Percentiles rank a stretch among this genome's conserved stretches.
Evolutionary conservation across 2,888 invertebrate species (phyloP).

Genomic region (Mamestra brassicae): DNA sequence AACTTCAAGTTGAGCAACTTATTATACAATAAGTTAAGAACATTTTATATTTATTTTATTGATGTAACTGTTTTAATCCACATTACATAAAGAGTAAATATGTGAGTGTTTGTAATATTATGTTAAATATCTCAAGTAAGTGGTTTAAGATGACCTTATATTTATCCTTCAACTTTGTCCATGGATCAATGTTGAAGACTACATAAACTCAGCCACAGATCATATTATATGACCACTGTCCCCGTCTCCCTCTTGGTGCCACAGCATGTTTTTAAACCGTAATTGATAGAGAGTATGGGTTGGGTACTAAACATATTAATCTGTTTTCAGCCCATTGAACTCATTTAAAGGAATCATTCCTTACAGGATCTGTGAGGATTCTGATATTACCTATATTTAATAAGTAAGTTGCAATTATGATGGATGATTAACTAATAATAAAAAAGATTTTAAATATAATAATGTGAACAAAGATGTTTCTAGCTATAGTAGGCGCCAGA

Average conservation of each 20-base stretch:
- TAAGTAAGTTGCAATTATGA: background rate
- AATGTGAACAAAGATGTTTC: conserved; percentile 1
- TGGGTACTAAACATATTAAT: background rate
- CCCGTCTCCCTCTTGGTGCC: conserved; percentile 12
- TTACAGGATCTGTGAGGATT: background rate
- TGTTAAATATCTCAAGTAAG: background rate
- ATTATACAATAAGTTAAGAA: background rate
- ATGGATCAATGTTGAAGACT: conserved; percentile 2
- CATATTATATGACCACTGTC: background rate
- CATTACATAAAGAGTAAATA: conserved; percentile 4
- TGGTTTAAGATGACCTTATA: conserved; percentile 1
- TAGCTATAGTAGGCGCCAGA: too few species aligned
- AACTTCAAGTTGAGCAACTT: conserved; percentile 12
- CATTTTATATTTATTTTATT: conserved; percentile 17
- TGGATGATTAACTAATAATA: background rate
- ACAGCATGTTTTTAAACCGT: conserved; percentile 6
- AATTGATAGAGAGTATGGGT: background rate
- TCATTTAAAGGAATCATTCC: background rate
- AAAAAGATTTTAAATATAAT: background rate
- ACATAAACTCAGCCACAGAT: conserved; percentile 4
- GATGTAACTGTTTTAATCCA: conserved; percentile 8
- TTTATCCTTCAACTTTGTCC: conserved; percentile 6
- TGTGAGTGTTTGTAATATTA: conserved; percentile 13
- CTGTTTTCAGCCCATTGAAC: background rate
- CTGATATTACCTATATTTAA: background rate